These are phyloP conservation scores for Oscheius myriophilus DNA, from an alignment of 2,888 invertebrate species.

Conservation along the genomic window DNA sequence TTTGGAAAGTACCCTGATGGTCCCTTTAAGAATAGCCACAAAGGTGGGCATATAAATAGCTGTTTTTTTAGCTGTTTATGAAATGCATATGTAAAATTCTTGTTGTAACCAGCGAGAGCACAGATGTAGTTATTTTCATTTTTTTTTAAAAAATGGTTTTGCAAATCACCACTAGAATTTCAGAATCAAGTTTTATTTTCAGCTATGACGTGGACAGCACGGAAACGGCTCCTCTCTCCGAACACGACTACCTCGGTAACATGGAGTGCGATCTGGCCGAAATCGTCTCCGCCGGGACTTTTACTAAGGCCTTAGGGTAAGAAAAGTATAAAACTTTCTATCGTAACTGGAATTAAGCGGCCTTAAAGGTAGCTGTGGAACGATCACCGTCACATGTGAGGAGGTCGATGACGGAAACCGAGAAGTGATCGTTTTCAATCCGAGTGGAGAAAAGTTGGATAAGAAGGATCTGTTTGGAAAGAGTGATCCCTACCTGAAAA, in stretches of 20 bases:
- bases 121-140: no score
- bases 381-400: slow-evolving; percentile 52
- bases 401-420: slow-evolving; percentile 57
- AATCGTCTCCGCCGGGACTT: slow-evolving; percentile 71
- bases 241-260: slow-evolving; percentile 75
- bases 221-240: slow-evolving; percentile 33
- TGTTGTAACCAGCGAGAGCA: no score
- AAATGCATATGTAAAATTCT: no score
- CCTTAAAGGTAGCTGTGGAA: slow-evolving; percentile 44
- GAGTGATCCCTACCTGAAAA: slow-evolving; percentile 65
- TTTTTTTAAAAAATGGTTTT: no score
- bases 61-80: no score
- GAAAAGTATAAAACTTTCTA: background rate
- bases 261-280: slow-evolving; percentile 76
- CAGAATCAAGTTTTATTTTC: slow-evolving; percentile 35
- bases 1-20: no score
- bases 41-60: no score
- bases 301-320: slow-evolving; percentile 27
- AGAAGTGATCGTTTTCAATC: slow-evolving; percentile 40
- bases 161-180: no score
- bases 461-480: slow-evolving; percentile 67
- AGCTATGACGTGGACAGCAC: slow-evolving; percentile 66
- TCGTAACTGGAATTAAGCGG: slow-evolving; percentile 37
- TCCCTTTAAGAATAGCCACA: no score
- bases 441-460: slow-evolving; percentile 43